Percentiles rank a stretch among this genome's conserved stretches.
Evolutionary conservation across 2,888 invertebrate genomes (phyloP).

Genomic region (Idaea straminata): DNA sequence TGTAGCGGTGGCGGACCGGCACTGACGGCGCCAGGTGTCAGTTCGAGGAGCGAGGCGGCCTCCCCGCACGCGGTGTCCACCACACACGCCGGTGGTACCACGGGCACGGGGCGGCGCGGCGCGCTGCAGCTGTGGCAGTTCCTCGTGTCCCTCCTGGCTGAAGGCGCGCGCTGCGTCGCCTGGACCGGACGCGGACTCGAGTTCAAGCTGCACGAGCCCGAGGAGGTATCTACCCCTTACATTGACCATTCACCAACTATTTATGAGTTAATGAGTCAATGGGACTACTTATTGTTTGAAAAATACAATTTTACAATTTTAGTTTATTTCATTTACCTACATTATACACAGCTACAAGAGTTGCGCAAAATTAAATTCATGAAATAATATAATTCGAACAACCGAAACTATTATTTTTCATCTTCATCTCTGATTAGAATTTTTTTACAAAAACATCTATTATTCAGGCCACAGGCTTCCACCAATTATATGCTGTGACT

Average conservation of each 20-base stretch:
- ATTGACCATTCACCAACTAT: not conserved
- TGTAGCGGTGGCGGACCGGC: conserved; percentile 29
- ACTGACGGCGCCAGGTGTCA: conserved; percentile 19
- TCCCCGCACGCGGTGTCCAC: conserved; percentile 60
- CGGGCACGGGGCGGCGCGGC: conserved; percentile 81
- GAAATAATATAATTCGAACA: no score
- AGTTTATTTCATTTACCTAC: no score
- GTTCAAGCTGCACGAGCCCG: conserved; percentile 97
- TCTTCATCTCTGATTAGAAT: no score
- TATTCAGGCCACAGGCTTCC: no score
- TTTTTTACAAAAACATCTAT: no score
- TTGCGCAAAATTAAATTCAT: no score
- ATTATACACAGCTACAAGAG: no score
- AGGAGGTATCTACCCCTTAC: conserved; percentile 83
- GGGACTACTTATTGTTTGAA: no score
- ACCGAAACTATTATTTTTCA: no score
- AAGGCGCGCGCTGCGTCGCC: conserved; percentile 90
- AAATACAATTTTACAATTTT: no score
- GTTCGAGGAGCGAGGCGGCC: conserved; percentile 40
- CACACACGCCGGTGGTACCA: conserved; percentile 53
- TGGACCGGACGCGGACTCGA: conserved; percentile 98
- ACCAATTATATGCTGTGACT: no score
- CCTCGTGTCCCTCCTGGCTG: conserved; percentile 87
- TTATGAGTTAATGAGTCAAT: no score
- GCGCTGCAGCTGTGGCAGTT: conserved; percentile 97